Base-by-base conservation (phyloP, 2,797 vertebrate genomes). In the Phataginus tricuspis region DNA sequence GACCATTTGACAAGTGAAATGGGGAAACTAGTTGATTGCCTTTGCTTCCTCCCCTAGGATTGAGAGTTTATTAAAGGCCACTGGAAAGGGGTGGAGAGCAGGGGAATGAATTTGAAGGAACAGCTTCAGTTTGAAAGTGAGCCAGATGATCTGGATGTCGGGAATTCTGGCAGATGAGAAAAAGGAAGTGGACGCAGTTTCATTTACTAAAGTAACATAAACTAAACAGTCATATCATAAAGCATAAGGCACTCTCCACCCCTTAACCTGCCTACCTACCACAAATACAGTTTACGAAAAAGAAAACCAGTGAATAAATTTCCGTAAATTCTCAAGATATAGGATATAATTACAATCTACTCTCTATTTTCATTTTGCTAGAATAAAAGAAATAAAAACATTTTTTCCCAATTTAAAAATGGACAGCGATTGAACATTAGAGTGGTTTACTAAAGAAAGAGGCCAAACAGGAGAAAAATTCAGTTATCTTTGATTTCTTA, bases 281-380 rank as follows among this genome's bases (percentile, higher is more conserved):
- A 5, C 12, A 18, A 55, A 45, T 31, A 39, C 6, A 61, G 34
- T 1, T 63, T 53, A 55, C 21, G n/a, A 15, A 45, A 78, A 66
- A 61, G 39, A 59, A 79, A 78, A 27, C 12, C 34, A 69, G 45
- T 1, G 18, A 69, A 29, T 25, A 19, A 37, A 16, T 83, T 51
- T 9, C 82, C 21, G 55, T 63, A 69, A 72, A 74, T 45, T 77
- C 42, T 39, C 61, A 2, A n/a, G 63, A 34, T n/a, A 39, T 1
- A 66, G 10, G 53, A 59, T 27, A 53, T 21, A 55, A 39, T 23
- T n/a, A 27, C 8, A 51, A 25, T 55, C 51, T 72, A 34, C 34
- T 78, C 51, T 88, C n/a, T 86, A 21, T 31, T 83, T 89, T 94
- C 71, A 63, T 86, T 90, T 96, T 94, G 12, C 39, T 95, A 77